Base-by-base conservation (phyloP, 1,140 invertebrate species). In the Heliconius hewitsoni region DNA sequence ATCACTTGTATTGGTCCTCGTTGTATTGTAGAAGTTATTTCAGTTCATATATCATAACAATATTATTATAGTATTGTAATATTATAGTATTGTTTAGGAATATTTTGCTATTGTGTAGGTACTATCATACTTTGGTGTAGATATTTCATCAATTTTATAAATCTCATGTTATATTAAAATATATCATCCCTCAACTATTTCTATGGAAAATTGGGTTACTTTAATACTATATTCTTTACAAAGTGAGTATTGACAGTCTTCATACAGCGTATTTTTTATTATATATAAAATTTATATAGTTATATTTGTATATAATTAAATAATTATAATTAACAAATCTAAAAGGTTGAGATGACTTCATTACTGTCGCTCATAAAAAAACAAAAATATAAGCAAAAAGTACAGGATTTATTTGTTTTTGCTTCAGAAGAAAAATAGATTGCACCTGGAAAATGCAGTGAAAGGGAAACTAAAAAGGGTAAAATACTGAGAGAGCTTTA, bases 341-440 rank as follows among this genome's bases (percentile, higher is more conserved):
- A 57, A 57, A 57, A 57, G 55, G 0, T n/a, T 57, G 19, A 23
- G n/a, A 57, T 57, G 55, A 52, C 50, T 0, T 18, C n/a, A n/a
- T 3, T 9, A 57, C 6, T 57, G n/a, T 23, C 50, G 3, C 55
- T 66, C 9, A 30, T 16, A 30, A 23, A 39, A 23, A 52, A 39
- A 9, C 37, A 72, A 8, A n/a, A 72, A 72, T 34, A 42, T 3
- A 72, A 42, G 70, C 66, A 74, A 72, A 52, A 27, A 89, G 84
- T 92, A 91, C 85, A 91, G 81, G 76, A 81, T 89, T 82, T 90
- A 87, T 93, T 93, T 94, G 87, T 94, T 94, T 93, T 94, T 93
- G 91, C 92, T 93, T 91, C 93, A 94, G 93, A 94, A 94, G 85
- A 94, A 94, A 94, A 94, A 94, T 93, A 94, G 92, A 93, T 94